Percentiles rank a stretch among this genome's conserved stretches.
phyloP scores from a whole-genome alignment of 35 echinoderm and acorn worm genomes.

The Patiria miniata region DNA sequence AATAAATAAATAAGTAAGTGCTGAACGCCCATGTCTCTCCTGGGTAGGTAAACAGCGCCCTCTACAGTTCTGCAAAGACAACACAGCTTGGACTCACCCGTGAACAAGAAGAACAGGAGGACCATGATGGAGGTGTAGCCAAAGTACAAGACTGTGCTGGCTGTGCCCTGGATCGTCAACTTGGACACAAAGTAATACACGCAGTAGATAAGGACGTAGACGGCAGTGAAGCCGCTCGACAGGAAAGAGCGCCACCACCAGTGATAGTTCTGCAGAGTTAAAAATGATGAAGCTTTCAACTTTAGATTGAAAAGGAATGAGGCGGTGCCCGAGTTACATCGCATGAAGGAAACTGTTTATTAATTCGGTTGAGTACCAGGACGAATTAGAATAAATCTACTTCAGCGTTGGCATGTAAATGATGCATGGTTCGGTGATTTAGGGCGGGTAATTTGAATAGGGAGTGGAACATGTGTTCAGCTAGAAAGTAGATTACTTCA shows the following conservation, averaged over 20 bases:
- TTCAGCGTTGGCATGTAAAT: no score
- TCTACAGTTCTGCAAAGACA: not conserved
- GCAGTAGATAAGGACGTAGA: constrained; percentile 92
- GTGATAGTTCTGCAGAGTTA: constrained; percentile 72
- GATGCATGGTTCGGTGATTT: no score
- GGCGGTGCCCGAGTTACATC: not conserved
- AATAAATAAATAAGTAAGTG: no score
- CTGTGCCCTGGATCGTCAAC: constrained; percentile 57
- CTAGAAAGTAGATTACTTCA: no score
- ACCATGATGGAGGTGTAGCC: constrained; percentile 91
- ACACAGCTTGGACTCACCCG: constrained; percentile 69
- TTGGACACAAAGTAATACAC: constrained; percentile 89
- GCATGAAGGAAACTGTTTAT: no score
- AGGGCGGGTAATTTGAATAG: no score
- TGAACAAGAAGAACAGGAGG: constrained; percentile 89
- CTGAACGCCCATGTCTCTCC: no score
- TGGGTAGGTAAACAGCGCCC: not conserved
- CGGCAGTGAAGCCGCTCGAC: constrained; percentile 89
- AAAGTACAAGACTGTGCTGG: constrained; percentile 79
- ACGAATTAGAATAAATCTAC: no score
- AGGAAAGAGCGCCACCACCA: constrained; percentile 99
- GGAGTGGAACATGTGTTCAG: no score
- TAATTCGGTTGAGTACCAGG: no score
- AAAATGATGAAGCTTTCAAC: no score
- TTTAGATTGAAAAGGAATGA: no score